Percentiles rank a stretch among this genome's conserved stretches.
phyloP scores from a whole-genome alignment of 2,113 vertebrate species.

The Puffinus mauretanicus region DNA sequence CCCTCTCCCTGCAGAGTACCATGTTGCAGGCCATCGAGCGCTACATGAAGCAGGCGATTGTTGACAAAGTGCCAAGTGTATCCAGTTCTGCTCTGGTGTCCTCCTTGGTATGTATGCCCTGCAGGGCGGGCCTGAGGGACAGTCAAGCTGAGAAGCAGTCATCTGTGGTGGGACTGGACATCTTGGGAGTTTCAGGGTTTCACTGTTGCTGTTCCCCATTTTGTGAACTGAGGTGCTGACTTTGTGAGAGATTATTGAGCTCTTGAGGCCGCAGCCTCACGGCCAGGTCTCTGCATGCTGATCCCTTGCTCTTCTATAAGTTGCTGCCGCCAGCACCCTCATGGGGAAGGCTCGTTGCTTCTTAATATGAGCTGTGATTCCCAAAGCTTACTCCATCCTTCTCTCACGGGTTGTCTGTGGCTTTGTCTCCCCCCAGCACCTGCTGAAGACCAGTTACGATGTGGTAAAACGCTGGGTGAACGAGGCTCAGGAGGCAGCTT shows the following conservation, averaged over 20 bases:
- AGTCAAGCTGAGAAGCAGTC: not conserved
- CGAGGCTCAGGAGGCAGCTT: slow-evolving; percentile 82
- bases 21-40: slow-evolving; percentile 84
- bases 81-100: slow-evolving; percentile 84
- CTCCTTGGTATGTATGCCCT: slow-evolving; percentile 74
- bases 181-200: not conserved
- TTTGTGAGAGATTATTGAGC: not conserved
- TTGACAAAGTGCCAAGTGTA: slow-evolving; percentile 84
- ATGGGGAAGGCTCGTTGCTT: not conserved
- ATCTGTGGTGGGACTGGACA: not conserved
- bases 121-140: not conserved
- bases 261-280: not conserved
- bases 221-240: not conserved
- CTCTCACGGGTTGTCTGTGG: not conserved
- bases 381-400: not conserved
- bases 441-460: slow-evolving; percentile 81
- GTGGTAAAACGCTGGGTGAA: slow-evolving; percentile 86
- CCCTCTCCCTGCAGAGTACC: slow-evolving; percentile 70
- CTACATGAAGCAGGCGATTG: slow-evolving; percentile 85
- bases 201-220: not conserved
- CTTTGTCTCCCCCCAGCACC: slow-evolving; percentile 67
- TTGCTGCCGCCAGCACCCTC: not conserved
- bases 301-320: not conserved
- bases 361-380: not conserved
- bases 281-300: not conserved